Evolutionary conservation across 1,140 invertebrate genomes (phyloP).

Genomic region (Grapholita molesta): DNA sequence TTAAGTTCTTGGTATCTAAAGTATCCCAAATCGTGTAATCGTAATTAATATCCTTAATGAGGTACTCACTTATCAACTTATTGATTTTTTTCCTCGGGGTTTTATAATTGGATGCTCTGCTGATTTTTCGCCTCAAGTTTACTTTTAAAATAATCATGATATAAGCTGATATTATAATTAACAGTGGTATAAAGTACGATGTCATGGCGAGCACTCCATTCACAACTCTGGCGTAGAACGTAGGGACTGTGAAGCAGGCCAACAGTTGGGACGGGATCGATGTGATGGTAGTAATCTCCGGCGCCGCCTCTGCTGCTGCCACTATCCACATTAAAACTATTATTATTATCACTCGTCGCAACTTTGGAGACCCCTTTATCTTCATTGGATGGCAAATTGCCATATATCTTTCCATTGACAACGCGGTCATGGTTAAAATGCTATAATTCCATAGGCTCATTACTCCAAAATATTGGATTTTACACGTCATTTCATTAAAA

Average conservation of each 20-base stretch:
- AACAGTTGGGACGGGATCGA: neutral
- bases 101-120: neutral
- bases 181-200: neutral
- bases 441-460: neutral
- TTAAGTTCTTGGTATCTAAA: too few species aligned
- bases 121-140: neutral
- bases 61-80: neutral
- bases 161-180: neutral
- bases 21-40: too few species aligned
- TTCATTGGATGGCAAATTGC: neutral
- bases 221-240: neutral
- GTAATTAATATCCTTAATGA: too few species aligned
- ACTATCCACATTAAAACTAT: neutral
- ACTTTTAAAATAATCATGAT: slow-evolving; percentile 1
- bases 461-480: neutral
- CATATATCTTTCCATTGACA: neutral
- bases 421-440: neutral
- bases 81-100: neutral
- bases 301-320: neutral
- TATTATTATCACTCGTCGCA: neutral
- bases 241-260: neutral
- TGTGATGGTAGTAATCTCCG: neutral
- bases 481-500: neutral
- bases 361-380: neutral
- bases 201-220: neutral